Evolutionary conservation across 2,888 invertebrate genomes (phyloP), one percentile per base, ranked within the genome.

Genomic region (Blera fallax): DNA sequence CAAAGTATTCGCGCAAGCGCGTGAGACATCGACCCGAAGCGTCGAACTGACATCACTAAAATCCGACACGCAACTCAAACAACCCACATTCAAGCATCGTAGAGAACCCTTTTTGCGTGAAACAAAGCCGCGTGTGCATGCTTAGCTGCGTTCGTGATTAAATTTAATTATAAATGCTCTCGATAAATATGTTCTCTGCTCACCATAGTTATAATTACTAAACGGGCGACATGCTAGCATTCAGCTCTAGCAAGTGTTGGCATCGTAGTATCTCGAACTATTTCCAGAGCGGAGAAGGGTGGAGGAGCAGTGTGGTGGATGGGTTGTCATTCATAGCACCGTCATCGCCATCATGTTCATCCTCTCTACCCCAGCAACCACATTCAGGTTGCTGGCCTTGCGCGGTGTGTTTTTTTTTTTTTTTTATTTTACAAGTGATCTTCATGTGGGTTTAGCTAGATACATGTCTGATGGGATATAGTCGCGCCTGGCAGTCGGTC

Each of bases 171-270:
- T 65, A 83, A 54, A 60, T 50, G 48, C 70, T 29, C 27, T 50
- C 67, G 32, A 50, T 50, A 34, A 50, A 50, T 50, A 50, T 16
- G 34, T 50, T 50, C 43, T 29, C 43, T 27, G 40, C 48, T 27
- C 43, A 32, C 18, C 21, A n/a, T 54, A n/a, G 6, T 78, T 78
- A 83, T 83, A 83, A 82, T 83, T 78, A 72, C 82, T 78, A 83
- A 83, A 83, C 78, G 78, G 65, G 65, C 72, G 78, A 83, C 82
- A 83, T 72, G 82, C 70, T 65, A 82, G 78, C 78, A 72, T 78
- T 78, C 64, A 27, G 43, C 56, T 18, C 40, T 45, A 74, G 45
- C 56, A 43, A 58, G 77, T 56, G 77, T 82, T 58, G 45, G 14
- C 21, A 50, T 24, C 56, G 70, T 50, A 40, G 65, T 50, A 16